These are phyloP conservation scores for Bombus turneri DNA, from an alignment of 1,140 invertebrate genomes.

Conservation along the genomic window DNA sequence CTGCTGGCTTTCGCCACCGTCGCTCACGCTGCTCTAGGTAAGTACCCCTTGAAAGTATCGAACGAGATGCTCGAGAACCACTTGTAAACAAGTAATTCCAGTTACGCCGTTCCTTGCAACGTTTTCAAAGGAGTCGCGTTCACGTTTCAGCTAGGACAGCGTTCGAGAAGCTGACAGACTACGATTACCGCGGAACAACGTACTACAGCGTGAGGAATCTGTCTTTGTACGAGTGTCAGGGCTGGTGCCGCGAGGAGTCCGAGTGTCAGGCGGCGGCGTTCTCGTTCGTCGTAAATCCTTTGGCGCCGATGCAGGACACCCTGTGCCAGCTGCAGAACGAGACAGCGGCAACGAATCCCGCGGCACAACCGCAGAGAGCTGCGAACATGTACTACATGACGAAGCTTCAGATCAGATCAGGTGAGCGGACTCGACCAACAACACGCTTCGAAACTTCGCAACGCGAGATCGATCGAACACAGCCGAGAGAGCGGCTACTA, in stretches of 20 bases:
- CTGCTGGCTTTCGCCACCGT: conserved; percentile 70
- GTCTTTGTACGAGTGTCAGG: conserved; percentile 96
- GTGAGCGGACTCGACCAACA: conserved; percentile 76
- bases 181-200: conserved; percentile 94
- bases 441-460: neutral
- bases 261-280: conserved; percentile 96
- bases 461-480: neutral
- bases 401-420: conserved; percentile 93
- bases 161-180: conserved; percentile 96
- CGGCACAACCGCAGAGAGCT: conserved; percentile 90
- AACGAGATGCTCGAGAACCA: neutral
- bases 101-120: neutral
- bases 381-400: conserved; percentile 98
- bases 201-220: conserved; percentile 96
- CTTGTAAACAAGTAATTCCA: neutral
- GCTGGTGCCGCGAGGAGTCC: conserved; percentile 95
- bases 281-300: conserved; percentile 95
- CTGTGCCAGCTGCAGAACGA: conserved; percentile 96
- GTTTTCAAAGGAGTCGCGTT: neutral
- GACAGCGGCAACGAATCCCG: conserved; percentile 93
- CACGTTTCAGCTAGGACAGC: conserved; percentile 89
- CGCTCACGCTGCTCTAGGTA: conserved; percentile 74
- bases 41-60: conserved; percentile 44
- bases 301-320: conserved; percentile 95
- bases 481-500: neutral